These are phyloP conservation scores for Pygoscelis antarcticus DNA, from an alignment of 2,113 vertebrate genomes.

Conservation along the genomic window DNA sequence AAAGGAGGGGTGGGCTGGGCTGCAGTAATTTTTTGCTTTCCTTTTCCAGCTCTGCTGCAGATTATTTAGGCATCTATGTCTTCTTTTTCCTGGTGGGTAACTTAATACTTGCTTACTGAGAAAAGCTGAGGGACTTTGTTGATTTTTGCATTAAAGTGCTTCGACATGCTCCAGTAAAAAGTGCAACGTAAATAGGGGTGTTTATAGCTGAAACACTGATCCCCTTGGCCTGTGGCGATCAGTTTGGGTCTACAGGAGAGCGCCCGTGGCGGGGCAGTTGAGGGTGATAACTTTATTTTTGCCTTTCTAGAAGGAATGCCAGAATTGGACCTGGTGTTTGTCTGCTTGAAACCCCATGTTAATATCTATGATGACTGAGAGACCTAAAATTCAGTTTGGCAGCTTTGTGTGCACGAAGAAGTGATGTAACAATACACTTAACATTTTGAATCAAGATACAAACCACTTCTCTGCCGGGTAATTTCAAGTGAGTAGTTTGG, in stretches of 20 bases:
- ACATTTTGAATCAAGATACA: neutral
- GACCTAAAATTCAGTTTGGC: too few species aligned
- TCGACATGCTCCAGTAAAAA: neutral
- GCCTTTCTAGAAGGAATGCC: neutral
- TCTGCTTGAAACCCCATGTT: neutral
- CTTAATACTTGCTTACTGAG: neutral
- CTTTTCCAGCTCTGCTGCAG: neutral
- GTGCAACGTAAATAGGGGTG: neutral
- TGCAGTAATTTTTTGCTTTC: neutral
- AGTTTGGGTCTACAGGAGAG: neutral
- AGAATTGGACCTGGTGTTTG: neutral
- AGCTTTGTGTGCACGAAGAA: neutral
- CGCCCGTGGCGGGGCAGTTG: fast-evolving
- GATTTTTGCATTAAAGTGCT: neutral
- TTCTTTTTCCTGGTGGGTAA: neutral
- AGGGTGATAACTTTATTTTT: neutral
- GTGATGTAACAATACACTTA: neutral
- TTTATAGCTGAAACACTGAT: neutral
- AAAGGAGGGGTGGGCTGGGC: neutral
- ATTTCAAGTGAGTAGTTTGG: neutral
- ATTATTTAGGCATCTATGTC: neutral
- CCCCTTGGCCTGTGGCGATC: fast-evolving
- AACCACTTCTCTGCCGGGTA: neutral
- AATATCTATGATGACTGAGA: too few species aligned
- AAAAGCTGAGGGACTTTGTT: neutral